Conservation (phyloP, 2,113 vertebrate genomes). For the Dipodomys spectabilis region DNA sequence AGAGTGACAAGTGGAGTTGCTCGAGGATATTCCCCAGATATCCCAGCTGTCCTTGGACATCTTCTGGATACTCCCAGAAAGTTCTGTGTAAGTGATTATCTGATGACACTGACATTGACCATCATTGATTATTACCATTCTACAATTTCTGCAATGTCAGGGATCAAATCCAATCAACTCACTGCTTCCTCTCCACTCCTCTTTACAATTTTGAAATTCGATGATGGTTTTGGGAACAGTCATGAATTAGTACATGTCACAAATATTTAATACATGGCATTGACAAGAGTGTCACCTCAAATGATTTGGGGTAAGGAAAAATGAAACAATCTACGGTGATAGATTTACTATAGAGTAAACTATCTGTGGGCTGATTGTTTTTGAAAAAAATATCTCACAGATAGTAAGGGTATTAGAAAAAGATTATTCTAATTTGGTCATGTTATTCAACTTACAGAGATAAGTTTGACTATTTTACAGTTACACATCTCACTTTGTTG, state of each 20-base stretch:
- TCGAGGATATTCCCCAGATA: too few species aligned
- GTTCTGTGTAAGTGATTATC: neutral
- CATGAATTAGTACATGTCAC: neutral
- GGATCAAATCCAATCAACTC: neutral
- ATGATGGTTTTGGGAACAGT: neutral
- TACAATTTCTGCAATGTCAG: neutral
- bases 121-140: neutral
- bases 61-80: neutral
- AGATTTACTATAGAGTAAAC: neutral
- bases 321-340: too few species aligned
- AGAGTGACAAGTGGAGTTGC: neutral
- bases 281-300: neutral
- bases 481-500: neutral
- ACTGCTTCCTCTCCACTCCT: too few species aligned
- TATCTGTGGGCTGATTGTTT: neutral
- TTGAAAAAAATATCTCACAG: neutral
- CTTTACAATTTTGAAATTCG: neutral
- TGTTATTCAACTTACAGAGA: conserved; percentile 22
- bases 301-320: neutral
- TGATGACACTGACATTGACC: neutral
- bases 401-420: conserved; percentile 11
- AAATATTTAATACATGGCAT: neutral
- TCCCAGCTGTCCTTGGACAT: too few species aligned
- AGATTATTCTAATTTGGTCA: conserved; percentile 1
- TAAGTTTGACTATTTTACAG: neutral